Conservation (phyloP, 2,113 vertebrate species). For the Misgurnus mizolepis region DNA sequence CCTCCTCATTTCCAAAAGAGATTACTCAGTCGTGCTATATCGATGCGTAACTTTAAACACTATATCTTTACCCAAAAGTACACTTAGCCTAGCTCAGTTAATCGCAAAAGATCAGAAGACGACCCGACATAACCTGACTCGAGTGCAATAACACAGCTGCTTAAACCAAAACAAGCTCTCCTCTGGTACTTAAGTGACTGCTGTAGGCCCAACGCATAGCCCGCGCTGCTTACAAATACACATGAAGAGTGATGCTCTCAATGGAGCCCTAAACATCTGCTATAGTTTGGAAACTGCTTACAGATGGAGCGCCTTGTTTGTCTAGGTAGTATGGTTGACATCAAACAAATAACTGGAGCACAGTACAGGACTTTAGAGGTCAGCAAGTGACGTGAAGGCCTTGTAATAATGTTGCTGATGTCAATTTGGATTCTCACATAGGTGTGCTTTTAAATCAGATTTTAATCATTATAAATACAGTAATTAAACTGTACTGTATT, state of each 20-base stretch:
- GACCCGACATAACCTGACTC: conserved; percentile 29
- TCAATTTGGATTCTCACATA: background rate
- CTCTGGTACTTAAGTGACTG: conserved; percentile 5
- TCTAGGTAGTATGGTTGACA: conserved; percentile 24
- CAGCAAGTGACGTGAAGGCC: background rate
- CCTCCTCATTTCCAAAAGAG: background rate
- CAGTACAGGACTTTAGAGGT: conserved; percentile 3
- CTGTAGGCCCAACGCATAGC: conserved; percentile 33
- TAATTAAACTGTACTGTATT: background rate
- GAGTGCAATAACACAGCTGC: conserved; percentile 51
- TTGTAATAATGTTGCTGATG: background rate
- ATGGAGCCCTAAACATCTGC: conserved; percentile 41
- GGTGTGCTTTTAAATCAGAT: background rate
- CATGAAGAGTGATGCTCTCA: background rate
- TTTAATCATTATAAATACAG: background rate
- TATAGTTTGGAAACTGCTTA: conserved; percentile 15
- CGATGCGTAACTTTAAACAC: background rate
- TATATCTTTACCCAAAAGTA: background rate
- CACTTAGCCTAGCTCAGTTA: conserved; percentile 13
- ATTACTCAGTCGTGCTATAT: background rate
- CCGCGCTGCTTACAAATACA: conserved; percentile 41
- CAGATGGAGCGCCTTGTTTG: conserved; percentile 29
- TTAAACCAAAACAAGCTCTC: conserved; percentile 46
- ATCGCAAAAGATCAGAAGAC: conserved; percentile 25
- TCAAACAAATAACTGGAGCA: conserved; percentile 24